These are phyloP conservation scores for Ellobium chinense DNA, from an alignment of 2,888 invertebrate species.

Conservation along the genomic window DNA sequence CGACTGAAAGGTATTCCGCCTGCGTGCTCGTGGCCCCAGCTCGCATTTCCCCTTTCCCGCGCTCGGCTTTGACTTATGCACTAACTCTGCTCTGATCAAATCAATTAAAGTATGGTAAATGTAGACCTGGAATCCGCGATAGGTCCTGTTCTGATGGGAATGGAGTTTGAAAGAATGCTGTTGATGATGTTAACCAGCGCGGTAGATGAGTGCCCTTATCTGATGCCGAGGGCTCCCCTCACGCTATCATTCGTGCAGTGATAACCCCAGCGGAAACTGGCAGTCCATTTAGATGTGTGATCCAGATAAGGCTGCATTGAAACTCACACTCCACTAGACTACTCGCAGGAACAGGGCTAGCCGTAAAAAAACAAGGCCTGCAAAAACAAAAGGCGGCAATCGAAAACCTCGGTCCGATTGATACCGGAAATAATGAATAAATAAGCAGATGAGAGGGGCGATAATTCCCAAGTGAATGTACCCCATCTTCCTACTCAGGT, in stretches of 20 bases:
- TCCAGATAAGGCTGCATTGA: slow-evolving; percentile 36
- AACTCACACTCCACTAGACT: background rate
- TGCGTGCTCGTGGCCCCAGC: background rate
- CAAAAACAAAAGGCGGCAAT: background rate
- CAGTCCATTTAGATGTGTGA: slow-evolving; percentile 48
- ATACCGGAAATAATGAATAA: background rate
- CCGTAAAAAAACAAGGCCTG: background rate
- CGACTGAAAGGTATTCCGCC: background rate
- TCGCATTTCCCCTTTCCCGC: background rate
- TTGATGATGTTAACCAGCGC: background rate
- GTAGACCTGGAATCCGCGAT: background rate
- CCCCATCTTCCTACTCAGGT: no score
- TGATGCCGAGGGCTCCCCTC: slow-evolving; percentile 11
- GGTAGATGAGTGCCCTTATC: slow-evolving; percentile 24
- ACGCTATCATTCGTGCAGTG: slow-evolving; percentile 8
- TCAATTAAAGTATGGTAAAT: background rate
- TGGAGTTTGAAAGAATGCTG: background rate
- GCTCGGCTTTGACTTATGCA: background rate
- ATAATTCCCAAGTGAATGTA: no score
- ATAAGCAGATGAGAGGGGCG: background rate
- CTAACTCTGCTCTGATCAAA: background rate
- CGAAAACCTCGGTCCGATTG: background rate
- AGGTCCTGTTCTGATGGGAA: background rate
- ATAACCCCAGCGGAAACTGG: slow-evolving; percentile 32
- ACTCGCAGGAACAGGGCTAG: background rate